Evolutionary conservation across 2,797 vertebrate genomes (phyloP).

Genomic region (Neosalanx taihuensis): DNA sequence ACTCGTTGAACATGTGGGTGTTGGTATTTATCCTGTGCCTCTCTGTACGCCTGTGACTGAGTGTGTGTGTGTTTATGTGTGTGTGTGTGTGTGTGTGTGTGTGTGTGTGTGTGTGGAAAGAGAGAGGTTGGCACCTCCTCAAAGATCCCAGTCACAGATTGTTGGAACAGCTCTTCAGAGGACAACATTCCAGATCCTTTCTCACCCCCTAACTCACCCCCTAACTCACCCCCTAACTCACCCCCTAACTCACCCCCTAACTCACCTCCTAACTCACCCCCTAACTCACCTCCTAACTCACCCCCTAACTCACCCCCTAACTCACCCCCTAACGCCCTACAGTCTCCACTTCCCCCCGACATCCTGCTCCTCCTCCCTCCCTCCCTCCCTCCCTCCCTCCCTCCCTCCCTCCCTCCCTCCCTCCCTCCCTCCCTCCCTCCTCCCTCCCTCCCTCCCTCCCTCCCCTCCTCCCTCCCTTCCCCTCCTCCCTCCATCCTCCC

Average conservation of each 20-base stretch:
- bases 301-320: no score
- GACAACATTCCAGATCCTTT: constrained; percentile 25
- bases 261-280: no score
- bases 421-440: no score
- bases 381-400: constrained; percentile 18
- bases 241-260: not conserved
- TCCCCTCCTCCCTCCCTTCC: constrained; percentile 20
- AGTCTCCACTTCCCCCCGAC: no score
- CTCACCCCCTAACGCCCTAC: no score
- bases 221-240: not conserved
- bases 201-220: constrained; percentile 22
- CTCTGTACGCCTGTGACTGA: not conserved
- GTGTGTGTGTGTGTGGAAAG: not conserved
- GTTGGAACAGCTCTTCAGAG: constrained; percentile 30
- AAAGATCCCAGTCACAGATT: constrained; percentile 12
- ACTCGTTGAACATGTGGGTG: constrained; percentile 6
- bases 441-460: no score
- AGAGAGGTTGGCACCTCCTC: constrained; percentile 2
- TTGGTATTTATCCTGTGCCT: not conserved
- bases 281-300: not conserved
- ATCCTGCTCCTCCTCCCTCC: constrained; percentile 8
- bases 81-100: not conserved
- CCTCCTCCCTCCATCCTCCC: constrained; percentile 9
- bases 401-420: no score
- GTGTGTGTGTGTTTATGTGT: not conserved